Conservation (phyloP, 2,888 invertebrate species). For the Macrosoma leucophasiata region DNA sequence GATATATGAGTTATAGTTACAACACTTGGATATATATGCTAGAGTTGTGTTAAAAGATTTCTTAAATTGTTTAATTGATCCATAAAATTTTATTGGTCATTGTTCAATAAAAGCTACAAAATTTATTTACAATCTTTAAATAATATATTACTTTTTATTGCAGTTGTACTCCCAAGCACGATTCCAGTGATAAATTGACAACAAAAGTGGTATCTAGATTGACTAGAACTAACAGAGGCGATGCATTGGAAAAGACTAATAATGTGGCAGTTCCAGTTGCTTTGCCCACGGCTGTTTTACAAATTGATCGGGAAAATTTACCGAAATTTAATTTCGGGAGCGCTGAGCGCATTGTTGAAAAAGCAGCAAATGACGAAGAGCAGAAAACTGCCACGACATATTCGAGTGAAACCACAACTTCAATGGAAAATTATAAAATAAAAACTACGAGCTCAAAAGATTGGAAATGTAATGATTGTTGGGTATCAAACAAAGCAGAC, state of each 20-base stretch:
- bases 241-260: conserved; percentile 25
- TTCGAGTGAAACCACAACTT: too few species aligned
- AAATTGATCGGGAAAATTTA: conserved; percentile 48
- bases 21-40: too few species aligned
- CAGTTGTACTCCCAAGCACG: conserved; percentile 33
- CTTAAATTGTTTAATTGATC: too few species aligned
- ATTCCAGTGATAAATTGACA: conserved; percentile 33
- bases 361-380: conserved; percentile 21
- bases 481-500: conserved; percentile 38
- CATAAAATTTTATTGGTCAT: too few species aligned
- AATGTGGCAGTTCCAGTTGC: conserved; percentile 31
- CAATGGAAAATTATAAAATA: too few species aligned
- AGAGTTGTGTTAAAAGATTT: too few species aligned
- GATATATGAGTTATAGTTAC: too few species aligned
- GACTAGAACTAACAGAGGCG: conserved; percentile 36
- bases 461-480: conserved; percentile 44
- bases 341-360: conserved; percentile 40
- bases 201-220: conserved; percentile 47
- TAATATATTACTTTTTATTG: conserved; percentile 28
- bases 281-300: conserved; percentile 42
- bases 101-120: too few species aligned
- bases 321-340: conserved; percentile 46
- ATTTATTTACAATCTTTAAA: too few species aligned
- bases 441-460: conserved; percentile 30
- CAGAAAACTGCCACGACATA: conserved; percentile 24